A percentile compares a stretch with the other conserved stretches of the same genome.
Evolutionary conservation across 2,888 invertebrate species (phyloP).

Genomic region (Lampropteryx suffumata): DNA sequence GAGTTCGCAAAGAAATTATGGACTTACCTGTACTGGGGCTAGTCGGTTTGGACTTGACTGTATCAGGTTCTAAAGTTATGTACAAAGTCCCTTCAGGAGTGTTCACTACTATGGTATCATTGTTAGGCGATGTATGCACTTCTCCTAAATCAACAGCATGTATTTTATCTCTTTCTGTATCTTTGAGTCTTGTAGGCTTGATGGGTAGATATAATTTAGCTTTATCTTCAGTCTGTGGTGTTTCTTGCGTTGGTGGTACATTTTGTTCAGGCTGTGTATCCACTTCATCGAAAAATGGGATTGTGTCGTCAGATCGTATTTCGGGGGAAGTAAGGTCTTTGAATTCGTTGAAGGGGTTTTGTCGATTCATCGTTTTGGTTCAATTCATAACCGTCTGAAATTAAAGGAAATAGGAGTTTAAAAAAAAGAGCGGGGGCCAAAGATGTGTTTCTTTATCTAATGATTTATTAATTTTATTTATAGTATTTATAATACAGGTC

Average conservation of each 20-base stretch:
- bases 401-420: constrained; percentile 11
- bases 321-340: constrained; percentile 71
- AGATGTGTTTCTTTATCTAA: no score
- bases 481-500: no score
- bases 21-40: constrained; percentile 31
- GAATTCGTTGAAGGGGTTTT: constrained; percentile 46
- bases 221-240: constrained; percentile 35
- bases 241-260: constrained; percentile 14
- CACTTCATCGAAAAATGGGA: constrained; percentile 62
- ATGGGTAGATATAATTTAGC: constrained; percentile 21
- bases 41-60: constrained; percentile 40
- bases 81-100: constrained; percentile 76
- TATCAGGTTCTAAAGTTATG: constrained; percentile 71
- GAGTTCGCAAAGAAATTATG: not conserved
- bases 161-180: constrained; percentile 33
- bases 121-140: constrained; percentile 63
- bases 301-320: constrained; percentile 46
- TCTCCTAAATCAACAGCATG: constrained; percentile 67
- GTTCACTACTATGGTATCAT: constrained; percentile 73
- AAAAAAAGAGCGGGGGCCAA: no score
- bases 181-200: constrained; percentile 29
- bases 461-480: no score
- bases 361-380: constrained; percentile 51
- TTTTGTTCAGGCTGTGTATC: constrained; percentile 41
- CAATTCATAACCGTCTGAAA: constrained; percentile 69